These are phyloP conservation scores for Poecilia velifera DNA, from an alignment of 2,797 vertebrate species.

Conservation along the genomic window DNA sequence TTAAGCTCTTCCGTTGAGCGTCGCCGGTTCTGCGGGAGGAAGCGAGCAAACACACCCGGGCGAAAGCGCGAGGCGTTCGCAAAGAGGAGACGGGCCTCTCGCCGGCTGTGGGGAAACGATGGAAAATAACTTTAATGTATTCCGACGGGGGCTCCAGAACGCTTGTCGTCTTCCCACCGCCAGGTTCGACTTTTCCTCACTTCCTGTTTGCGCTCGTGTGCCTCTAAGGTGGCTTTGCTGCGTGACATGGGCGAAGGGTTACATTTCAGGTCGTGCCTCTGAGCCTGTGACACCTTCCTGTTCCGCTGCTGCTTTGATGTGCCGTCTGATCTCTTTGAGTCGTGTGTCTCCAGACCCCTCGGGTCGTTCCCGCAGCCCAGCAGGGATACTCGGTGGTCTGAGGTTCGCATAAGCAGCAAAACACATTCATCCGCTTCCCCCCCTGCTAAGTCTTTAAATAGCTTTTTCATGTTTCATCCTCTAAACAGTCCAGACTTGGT, in stretches of 20 bases:
- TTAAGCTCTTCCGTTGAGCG: constrained; percentile 53
- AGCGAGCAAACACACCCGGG: constrained; percentile 14
- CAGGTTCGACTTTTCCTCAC: constrained; percentile 25
- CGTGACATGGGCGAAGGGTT: constrained; percentile 15
- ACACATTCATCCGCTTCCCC: constrained; percentile 4
- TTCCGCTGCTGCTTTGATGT: constrained; percentile 56
- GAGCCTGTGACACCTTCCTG: constrained; percentile 56
- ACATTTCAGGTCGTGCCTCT: constrained; percentile 43
- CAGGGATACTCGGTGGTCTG: constrained; percentile 48
- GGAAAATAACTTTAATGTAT: constrained; percentile 57
- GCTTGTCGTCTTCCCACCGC: constrained; percentile 28
- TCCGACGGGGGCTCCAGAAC: constrained; percentile 40
- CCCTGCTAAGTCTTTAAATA: constrained; percentile 15
- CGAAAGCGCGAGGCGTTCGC: constrained; percentile 14
- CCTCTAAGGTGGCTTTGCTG: constrained; percentile 8
- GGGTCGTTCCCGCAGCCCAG: constrained; percentile 21
- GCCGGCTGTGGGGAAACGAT: constrained; percentile 44
- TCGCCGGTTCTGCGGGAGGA: constrained; percentile 37
- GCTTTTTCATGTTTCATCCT: constrained; percentile 37
- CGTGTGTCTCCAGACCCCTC: constrained; percentile 19
- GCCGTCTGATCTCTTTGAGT: constrained; percentile 42
- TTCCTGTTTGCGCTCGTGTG: constrained; percentile 5
- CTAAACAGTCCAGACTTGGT: not conserved
- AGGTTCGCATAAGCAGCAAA: constrained; percentile 34
- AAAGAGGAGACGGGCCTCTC: constrained; percentile 36